Percentiles rank a stretch among this genome's conserved stretches.
These are phyloP conservation scores for Xyliphius kryptos DNA, from an alignment of 2,113 vertebrate genomes.

Conservation along the genomic window DNA sequence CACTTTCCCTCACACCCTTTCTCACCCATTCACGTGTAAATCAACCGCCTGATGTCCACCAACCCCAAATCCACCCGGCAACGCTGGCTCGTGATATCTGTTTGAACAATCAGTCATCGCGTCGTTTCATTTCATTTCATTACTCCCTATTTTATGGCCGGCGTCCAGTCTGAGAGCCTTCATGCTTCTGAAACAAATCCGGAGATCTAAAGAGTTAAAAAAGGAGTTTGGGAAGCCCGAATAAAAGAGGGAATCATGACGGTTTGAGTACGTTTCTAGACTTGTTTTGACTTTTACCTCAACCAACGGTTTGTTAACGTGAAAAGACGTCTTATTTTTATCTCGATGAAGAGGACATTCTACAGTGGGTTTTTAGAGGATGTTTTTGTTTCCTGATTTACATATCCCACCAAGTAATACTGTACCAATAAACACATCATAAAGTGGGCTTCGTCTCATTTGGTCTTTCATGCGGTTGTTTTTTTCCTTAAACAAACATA, in stretches of 20 bases:
- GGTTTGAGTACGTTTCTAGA: slow-evolving; percentile 91
- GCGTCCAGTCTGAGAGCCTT: slow-evolving; percentile 58
- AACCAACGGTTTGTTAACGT: slow-evolving; percentile 91
- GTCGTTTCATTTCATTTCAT: slow-evolving; percentile 51
- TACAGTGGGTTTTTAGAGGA: slow-evolving; percentile 83
- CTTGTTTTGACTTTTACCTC: slow-evolving; percentile 96
- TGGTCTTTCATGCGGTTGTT: too few relatives aligned
- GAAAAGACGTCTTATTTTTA: slow-evolving; percentile 91
- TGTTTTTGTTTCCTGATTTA: slow-evolving; percentile 80
- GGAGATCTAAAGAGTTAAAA: slow-evolving; percentile 38
- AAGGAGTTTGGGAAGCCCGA: slow-evolving; percentile 49
- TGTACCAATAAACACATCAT: slow-evolving; percentile 95
- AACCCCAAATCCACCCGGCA: slow-evolving; percentile 1
- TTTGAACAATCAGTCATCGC: slow-evolving; percentile 48
- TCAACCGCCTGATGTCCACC: slow-evolving; percentile 1
- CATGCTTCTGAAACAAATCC: slow-evolving; percentile 48
- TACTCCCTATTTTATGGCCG: slow-evolving; percentile 71
- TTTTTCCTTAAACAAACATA: too few relatives aligned
- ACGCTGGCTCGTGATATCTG: slow-evolving; percentile 31
- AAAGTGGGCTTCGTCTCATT: slow-evolving; percentile 52
- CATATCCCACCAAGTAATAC: slow-evolving; percentile 94
- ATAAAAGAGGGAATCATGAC: slow-evolving; percentile 72
- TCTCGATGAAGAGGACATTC: slow-evolving; percentile 85
- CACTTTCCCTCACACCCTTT: slow-evolving; percentile 2
- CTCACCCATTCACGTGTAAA: slow-evolving; percentile 1